Conservation (phyloP, 2,113 vertebrate genomes). For the Rhizomys pruinosus region DNA sequence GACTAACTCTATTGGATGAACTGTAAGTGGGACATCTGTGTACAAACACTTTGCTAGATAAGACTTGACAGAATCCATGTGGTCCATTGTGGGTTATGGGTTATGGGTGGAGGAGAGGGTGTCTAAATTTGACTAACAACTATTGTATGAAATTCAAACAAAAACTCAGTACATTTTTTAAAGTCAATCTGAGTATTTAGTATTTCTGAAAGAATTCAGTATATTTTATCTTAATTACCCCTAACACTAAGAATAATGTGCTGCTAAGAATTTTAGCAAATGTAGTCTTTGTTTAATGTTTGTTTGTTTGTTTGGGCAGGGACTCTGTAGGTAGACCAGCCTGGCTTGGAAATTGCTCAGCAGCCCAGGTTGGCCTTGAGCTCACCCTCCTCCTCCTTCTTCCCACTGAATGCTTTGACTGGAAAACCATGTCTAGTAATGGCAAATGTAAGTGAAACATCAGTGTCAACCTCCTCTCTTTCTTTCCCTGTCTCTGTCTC, state of each 20-base stretch:
- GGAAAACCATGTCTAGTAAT: not conserved
- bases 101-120: too few relatives aligned
- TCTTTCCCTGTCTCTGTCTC: not conserved
- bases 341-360: not conserved
- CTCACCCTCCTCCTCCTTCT: too few relatives aligned
- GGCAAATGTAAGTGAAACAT: not conserved
- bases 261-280: not conserved
- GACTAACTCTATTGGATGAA: too few relatives aligned
- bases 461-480: not conserved
- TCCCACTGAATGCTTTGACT: not conserved
- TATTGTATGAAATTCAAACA: too few relatives aligned
- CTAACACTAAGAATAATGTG: not conserved
- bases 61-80: too few relatives aligned
- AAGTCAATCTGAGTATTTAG: not conserved
- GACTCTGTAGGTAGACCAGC: not conserved
- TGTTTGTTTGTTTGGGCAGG: not conserved
- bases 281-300: not conserved
- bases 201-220: not conserved
- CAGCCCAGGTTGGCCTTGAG: not conserved
- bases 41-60: too few relatives aligned
- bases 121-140: too few relatives aligned
- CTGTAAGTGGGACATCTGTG: too few relatives aligned
- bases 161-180: too few relatives aligned
- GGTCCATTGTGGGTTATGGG: too few relatives aligned
- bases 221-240: not conserved